A percentile compares a stretch with the other conserved stretches of the same genome.
phyloP scores from a whole-genome alignment of 2,888 invertebrate species.

The Chrysolina americana region DNA sequence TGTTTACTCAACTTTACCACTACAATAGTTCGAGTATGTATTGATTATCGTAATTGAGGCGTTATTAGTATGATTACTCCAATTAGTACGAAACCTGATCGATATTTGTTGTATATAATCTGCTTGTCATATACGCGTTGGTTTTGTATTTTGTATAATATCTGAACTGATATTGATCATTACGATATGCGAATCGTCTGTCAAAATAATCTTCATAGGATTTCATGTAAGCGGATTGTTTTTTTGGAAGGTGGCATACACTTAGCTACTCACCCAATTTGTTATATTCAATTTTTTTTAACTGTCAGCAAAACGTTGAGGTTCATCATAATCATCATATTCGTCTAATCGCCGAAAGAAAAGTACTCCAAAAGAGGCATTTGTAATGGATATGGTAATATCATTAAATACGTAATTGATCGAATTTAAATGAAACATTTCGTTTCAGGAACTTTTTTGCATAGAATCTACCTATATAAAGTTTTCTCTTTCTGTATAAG shows the following conservation, averaged over 20 bases:
- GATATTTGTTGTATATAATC: neutral
- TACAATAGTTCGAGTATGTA: conserved; percentile 11
- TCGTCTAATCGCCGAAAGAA: too few relatives aligned
- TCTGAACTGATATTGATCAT: neutral
- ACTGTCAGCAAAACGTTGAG: too few relatives aligned
- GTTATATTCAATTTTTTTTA: too few relatives aligned
- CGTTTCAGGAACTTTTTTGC: neutral
- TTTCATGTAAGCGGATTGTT: too few relatives aligned
- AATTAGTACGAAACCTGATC: neutral
- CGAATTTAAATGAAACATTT: neutral
- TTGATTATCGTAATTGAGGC: conserved; percentile 21
- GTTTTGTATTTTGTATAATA: neutral
- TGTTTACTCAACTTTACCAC: neutral
- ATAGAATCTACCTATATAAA: neutral
- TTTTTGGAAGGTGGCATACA: too few relatives aligned
- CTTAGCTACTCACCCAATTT: too few relatives aligned
- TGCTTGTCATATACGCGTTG: neutral
- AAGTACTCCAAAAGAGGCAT: too few relatives aligned
- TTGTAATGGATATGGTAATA: too few relatives aligned
- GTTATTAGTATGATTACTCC: neutral
- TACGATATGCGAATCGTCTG: neutral
- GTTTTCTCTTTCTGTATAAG: neutral
- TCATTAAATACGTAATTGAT: too few relatives aligned
- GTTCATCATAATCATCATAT: too few relatives aligned
- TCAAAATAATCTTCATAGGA: too few relatives aligned